Conservation (phyloP, 2,888 invertebrate genomes). For the Encarsia formosa region DNA sequence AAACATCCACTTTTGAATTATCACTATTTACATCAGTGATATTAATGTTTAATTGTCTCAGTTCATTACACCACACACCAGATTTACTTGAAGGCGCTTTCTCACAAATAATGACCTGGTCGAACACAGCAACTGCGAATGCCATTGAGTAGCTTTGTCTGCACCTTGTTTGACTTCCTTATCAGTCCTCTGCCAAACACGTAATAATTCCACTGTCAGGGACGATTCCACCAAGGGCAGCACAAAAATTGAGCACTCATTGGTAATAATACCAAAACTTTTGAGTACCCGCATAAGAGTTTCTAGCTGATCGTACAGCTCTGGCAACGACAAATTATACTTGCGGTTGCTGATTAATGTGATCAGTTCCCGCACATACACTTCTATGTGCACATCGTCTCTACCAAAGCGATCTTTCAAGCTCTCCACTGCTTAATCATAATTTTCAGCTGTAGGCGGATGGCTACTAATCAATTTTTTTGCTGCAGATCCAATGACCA, state of each 20-base stretch:
- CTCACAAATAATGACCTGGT: too few relatives aligned
- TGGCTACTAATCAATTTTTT: conserved; percentile 26
- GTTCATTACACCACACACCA: too few relatives aligned
- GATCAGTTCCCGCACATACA: conserved; percentile 36
- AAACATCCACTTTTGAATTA: too few relatives aligned
- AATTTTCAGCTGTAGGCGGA: conserved; percentile 32
- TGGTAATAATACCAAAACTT: neutral
- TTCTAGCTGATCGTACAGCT: neutral
- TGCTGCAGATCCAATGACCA: neutral
- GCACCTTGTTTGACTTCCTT: too few relatives aligned
- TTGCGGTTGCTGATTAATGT: conserved; percentile 27
- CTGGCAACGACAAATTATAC: neutral
- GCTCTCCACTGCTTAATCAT: conserved; percentile 28
- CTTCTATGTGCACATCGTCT: conserved; percentile 34
- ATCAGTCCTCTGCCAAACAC: neutral
- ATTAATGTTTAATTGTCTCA: too few relatives aligned
- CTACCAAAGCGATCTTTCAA: conserved; percentile 32
- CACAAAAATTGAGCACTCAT: neutral
- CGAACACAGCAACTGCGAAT: too few relatives aligned
- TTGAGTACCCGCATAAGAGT: neutral
- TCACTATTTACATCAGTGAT: too few relatives aligned
- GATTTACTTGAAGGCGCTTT: too few relatives aligned
- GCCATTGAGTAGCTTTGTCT: too few relatives aligned
- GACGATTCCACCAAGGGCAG: neutral
- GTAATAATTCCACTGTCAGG: neutral